Percentiles rank a stretch among this genome's conserved stretches.
phyloP scores from a whole-genome alignment of 1,140 invertebrate species.

The Bombus vancouverensis region DNA sequence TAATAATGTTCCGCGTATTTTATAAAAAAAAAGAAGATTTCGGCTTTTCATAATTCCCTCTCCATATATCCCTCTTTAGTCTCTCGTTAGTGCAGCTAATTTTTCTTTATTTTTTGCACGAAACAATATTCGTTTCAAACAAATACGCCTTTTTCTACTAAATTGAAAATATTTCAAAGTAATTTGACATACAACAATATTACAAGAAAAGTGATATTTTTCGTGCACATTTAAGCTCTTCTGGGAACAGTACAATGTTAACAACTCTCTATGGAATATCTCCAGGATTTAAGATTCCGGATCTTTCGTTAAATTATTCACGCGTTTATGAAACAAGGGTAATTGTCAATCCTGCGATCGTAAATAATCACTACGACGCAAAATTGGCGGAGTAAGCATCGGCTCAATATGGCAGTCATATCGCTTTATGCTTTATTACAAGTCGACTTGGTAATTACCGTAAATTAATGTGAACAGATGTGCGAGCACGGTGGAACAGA shows the following conservation, averaged over 20 bases:
- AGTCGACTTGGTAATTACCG: slow-evolving; percentile 17
- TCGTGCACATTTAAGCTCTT: no score
- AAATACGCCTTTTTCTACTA: background rate
- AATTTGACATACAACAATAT: background rate
- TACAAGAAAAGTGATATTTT: background rate
- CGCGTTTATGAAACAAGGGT: background rate
- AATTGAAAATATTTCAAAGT: no score
- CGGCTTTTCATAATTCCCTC: background rate
- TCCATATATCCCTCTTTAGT: no score
- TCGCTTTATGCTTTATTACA: slow-evolving; percentile 26
- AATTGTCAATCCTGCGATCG: slow-evolving; percentile 3
- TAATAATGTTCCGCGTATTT: background rate
- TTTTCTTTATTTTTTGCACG: background rate
- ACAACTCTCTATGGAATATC: background rate
- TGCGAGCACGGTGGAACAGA: background rate
- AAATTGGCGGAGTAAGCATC: slow-evolving; percentile 6
- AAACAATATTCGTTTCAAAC: background rate
- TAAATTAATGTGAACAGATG: slow-evolving; percentile 34
- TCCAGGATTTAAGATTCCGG: no score
- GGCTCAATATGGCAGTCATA: background rate
- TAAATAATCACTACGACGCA: slow-evolving; percentile 13
- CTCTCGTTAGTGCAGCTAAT: no score
- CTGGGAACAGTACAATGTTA: background rate
- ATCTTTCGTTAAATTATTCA: background rate
- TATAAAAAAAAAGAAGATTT: background rate